Evolutionary conservation across 2,888 invertebrate genomes (phyloP).

Genomic region (Yponomeuta sedellus): DNA sequence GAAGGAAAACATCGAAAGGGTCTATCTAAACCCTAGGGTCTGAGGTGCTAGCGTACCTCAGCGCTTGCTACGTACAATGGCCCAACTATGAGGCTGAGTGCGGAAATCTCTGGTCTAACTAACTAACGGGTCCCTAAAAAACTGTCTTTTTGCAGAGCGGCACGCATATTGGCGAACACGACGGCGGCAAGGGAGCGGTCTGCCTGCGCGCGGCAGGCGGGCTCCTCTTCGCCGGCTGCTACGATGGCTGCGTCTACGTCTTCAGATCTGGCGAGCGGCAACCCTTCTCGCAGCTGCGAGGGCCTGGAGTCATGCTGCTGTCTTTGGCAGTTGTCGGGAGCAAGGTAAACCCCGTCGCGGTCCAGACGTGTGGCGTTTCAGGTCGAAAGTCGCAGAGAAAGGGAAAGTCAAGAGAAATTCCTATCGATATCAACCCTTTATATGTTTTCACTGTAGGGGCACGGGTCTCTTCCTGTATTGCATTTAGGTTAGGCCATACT

Average conservation of each 20-base stretch:
- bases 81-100: too few species aligned
- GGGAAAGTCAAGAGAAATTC: too few species aligned
- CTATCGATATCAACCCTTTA: too few species aligned
- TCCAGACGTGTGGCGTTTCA: background rate
- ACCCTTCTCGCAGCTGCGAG: conserved; percentile 79
- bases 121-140: background rate
- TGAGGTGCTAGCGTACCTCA: too few species aligned
- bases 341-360: conserved; percentile 63
- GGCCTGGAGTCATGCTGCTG: conserved; percentile 83
- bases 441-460: too few species aligned
- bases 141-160: conserved; percentile 74
- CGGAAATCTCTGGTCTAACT: too few species aligned
- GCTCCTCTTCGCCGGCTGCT: conserved; percentile 83
- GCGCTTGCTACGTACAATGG: too few species aligned
- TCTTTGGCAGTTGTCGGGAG: conserved; percentile 81
- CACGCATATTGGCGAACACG: conserved; percentile 71
- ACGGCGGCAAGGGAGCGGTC: conserved; percentile 83
- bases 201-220: conserved; percentile 81
- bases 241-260: conserved; percentile 86
- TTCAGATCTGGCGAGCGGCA: conserved; percentile 74
- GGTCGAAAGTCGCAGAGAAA: too few species aligned
- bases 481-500: too few species aligned
- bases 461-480: too few species aligned
- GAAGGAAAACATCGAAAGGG: too few species aligned
- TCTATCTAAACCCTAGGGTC: too few species aligned